Evolutionary conservation across 2,113 vertebrate genomes (phyloP), one percentile per base, ranked within the genome.

Genomic region (Notiomystis cincta): DNA sequence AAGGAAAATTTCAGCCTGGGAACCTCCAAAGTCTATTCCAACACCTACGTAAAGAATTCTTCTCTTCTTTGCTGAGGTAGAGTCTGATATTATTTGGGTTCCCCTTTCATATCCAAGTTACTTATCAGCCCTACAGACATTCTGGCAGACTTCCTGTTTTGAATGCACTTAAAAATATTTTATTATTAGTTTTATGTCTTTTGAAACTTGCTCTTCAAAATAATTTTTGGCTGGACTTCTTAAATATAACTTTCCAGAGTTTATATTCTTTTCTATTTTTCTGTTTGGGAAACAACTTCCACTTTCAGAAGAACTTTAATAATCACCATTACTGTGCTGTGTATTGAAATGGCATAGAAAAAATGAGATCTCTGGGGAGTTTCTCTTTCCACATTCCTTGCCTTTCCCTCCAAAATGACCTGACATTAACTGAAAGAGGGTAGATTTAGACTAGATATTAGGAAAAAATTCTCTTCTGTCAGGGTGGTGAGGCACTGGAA

Each of bases 131-230:
- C 71, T 82, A 69, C 23, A 45, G 76, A 77, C 28, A 44, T 95
- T 85, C 57, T 88, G 40, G 22, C 48, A 92, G 66, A 64, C 7
- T 72, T 90, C 33, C 79, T 92, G 15, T 56, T 88, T 61, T 48
- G n/a, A 19, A 90, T 72, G 58, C 20, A 13, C 58, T 88, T 92
- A 86, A 93, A 92, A 77, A 10, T 38, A 53, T 80, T 89, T 90
- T 69, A 44, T 72, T 91, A 76, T 56, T 85, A 10, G 24, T 33
- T 92, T 82, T 93, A 82, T 82, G 33, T 30, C 61, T 85, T 94
- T 53, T 48, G 37, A 66, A 95, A 90, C 38, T 90, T 86, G 37
- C 15, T 91, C 58, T 90, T 96, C 66, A 92, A 48, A 95, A 54
- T 92, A 48, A 45, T 61, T 72, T 82, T 91, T 90, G 45, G 24